Conservation (phyloP, 2,888 invertebrate species). For the Acrobeloides nanus region DNA sequence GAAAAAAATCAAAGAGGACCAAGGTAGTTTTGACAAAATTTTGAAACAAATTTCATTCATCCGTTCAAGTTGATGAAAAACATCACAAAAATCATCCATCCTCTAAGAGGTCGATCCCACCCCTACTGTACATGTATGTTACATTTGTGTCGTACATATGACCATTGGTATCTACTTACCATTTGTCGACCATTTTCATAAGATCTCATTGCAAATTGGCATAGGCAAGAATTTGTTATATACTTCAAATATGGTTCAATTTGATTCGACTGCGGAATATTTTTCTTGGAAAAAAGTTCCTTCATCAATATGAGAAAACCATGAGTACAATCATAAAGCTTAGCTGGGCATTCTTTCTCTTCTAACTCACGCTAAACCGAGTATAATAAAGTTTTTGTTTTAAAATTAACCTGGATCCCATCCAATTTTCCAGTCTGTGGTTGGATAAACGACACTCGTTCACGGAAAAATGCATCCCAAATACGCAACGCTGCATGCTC, state of each 20-base stretch:
- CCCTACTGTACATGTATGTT: too few relatives aligned
- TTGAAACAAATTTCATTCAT: too few relatives aligned
- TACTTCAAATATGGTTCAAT: conserved; percentile 36
- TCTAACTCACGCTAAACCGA: conserved; percentile 38
- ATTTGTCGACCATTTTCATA: conserved; percentile 41
- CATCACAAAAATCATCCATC: too few relatives aligned
- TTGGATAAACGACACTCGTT: conserved; percentile 26
- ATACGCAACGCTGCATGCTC: conserved; percentile 26
- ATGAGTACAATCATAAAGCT: conserved; percentile 35
- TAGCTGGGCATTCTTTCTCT: conserved; percentile 34
- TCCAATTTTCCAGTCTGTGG: conserved; percentile 23
- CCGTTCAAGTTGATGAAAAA: too few relatives aligned
- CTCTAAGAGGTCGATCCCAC: too few relatives aligned
- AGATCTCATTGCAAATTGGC: conserved; percentile 31
- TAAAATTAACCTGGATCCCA: conserved; percentile 30
- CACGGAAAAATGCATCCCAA: conserved; percentile 32
- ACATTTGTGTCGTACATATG: too few relatives aligned
- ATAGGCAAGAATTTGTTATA: conserved; percentile 33
- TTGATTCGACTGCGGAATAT: conserved; percentile 14
- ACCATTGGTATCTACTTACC: conserved; percentile 27
- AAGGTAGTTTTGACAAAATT: too few relatives aligned
- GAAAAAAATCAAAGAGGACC: too few relatives aligned
- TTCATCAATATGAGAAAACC: conserved; percentile 35
- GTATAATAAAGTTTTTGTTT: conserved; percentile 9
- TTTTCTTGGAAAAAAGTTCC: conserved; percentile 26